Base-by-base conservation (phyloP, 2,888 invertebrate genomes). In the Mythimna pallens region DNA sequence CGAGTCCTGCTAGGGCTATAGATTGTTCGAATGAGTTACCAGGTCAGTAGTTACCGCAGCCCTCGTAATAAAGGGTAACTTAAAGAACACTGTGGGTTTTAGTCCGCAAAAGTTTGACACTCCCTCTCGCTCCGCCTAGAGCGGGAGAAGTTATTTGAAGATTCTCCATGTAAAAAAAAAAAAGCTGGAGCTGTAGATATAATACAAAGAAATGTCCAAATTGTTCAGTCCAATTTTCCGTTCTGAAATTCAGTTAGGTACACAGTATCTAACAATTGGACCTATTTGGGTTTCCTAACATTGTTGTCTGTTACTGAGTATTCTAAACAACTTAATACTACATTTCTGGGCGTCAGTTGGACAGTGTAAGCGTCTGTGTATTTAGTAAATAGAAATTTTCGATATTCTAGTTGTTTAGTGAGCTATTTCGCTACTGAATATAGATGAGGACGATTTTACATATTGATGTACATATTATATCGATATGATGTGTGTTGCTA, bases 261-360 rank as follows among this genome's bases (percentile, higher is more conserved):
- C 17, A 58, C 36, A 36, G 36, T 20, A 20, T 17, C 22, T 34
- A 64, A 17, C 20, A 8, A 40, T 17, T 59, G 34, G n/a, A 43
- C 30, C 12, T 1, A 9, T 40, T 40, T 2, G 58, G 47, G 47
- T 47, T 40, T 20, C 22, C 40, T 9, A 22, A 25, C 9, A 47
- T 54, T 6, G 20, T 2, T 4, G 54, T 62, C 62, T 9, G 54
- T 50, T 50, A 62, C 67, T 30, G 22, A 30, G 61, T 57, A 74
- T 52, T 68, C 43, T 43, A 65, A 65, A 73, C 47, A 61, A 62
- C 36, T 74, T 73, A 50, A 73, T 67, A 9, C 61, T 40, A 36
- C 67, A 73, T 62, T 20, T 62, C 61, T 25, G 8, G 7, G 10
- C 6, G 62, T 25, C 75, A 68, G 30, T 6, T 22, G 30, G 68